Evolutionary conservation across 2,888 invertebrate genomes (phyloP).

Genomic region (Lysandra coridon): DNA sequence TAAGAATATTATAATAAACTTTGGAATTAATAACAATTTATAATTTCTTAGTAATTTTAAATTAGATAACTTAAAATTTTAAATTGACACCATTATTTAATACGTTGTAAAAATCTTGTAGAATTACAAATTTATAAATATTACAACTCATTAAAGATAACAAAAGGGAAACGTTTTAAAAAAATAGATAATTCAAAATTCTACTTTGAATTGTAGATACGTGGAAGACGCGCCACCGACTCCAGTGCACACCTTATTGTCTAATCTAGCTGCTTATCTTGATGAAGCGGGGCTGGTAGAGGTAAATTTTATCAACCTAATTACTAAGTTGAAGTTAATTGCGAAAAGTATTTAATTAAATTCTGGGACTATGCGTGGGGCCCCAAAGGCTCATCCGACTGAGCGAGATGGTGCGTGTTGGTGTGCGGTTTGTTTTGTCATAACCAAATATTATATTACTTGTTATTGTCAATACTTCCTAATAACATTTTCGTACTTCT

Average conservation of each 20-base stretch:
- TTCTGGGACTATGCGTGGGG: background rate
- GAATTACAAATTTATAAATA: background rate
- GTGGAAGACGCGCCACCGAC: constrained; percentile 63
- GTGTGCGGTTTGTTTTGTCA: too few species aligned
- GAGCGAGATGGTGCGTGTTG: too few species aligned
- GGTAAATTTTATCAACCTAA: constrained; percentile 46
- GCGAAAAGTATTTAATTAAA: background rate
- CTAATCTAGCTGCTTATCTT: constrained; percentile 65
- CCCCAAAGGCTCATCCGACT: too few species aligned
- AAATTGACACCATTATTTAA: background rate
- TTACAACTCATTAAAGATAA: too few species aligned
- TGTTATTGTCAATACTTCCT: too few species aligned
- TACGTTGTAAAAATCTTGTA: background rate
- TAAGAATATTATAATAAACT: too few species aligned
- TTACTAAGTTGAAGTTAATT: background rate
- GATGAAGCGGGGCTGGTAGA: constrained; percentile 57
- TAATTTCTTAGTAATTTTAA: background rate
- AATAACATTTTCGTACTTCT: too few species aligned
- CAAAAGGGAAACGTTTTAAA: background rate
- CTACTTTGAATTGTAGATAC: constrained; percentile 51
- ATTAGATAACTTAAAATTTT: background rate
- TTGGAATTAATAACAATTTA: too few species aligned
- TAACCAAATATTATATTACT: too few species aligned
- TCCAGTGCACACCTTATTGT: constrained; percentile 63
- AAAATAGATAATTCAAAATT: background rate